Percentiles rank a stretch among this genome's conserved stretches.
Evolutionary conservation across 1,140 invertebrate species (phyloP).

Genomic region (Ooceraea biroi): DNA sequence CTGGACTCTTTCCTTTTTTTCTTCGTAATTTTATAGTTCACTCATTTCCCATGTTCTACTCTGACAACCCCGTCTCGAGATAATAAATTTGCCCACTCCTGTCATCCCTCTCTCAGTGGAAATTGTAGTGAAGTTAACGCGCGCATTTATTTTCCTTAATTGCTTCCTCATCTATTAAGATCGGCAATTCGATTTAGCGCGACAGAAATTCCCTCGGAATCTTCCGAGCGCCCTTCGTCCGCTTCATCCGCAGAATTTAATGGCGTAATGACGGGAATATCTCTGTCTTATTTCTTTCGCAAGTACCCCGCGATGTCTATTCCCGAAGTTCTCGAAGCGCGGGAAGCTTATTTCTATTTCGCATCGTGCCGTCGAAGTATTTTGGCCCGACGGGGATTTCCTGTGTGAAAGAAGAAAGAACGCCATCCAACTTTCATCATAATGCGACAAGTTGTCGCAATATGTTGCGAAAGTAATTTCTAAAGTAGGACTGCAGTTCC

Average conservation of each 20-base stretch:
- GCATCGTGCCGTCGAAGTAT: conserved; percentile 47
- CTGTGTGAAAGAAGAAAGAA: conserved; percentile 31
- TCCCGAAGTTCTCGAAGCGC: conserved; percentile 28
- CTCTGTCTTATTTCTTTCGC: conserved; percentile 24
- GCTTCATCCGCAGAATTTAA: neutral
- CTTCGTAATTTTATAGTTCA: conserved; percentile 9
- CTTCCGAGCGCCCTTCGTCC: neutral
- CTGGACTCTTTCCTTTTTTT: neutral
- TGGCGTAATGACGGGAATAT: conserved; percentile 19
- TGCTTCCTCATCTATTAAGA: conserved; percentile 27
- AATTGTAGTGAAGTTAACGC: conserved; percentile 3
- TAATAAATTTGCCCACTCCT: conserved; percentile 11
- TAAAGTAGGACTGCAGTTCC: conserved; percentile 36
- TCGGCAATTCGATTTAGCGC: conserved; percentile 17
- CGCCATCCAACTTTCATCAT: conserved; percentile 54
- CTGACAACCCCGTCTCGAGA: neutral
- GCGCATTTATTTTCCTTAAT: conserved; percentile 21
- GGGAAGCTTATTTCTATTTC: conserved; percentile 59
- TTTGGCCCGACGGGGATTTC: conserved; percentile 55
- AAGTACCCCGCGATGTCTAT: conserved; percentile 31
- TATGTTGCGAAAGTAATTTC: conserved; percentile 66
- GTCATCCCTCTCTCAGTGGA: neutral
- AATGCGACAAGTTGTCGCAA: conserved; percentile 52
- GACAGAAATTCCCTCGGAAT: conserved; percentile 7
- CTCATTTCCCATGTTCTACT: neutral